These are phyloP conservation scores for Ursus arctos DNA, from an alignment of 2,113 vertebrate species.

Conservation along the genomic window DNA sequence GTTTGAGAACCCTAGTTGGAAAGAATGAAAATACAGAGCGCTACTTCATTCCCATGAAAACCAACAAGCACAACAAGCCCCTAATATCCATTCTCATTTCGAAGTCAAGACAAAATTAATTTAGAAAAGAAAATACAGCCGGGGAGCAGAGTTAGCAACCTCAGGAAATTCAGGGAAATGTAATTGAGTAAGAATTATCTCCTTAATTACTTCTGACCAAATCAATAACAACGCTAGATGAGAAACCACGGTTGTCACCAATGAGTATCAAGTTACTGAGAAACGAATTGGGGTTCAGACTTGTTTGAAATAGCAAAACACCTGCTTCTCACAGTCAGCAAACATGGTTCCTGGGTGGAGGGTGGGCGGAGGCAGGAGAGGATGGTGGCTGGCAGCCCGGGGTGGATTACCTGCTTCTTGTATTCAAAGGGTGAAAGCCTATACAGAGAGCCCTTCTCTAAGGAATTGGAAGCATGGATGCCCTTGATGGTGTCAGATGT, in stretches of 20 bases:
- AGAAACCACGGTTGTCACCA: conserved; percentile 77
- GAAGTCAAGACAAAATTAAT: conserved; percentile 86
- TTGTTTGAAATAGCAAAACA: conserved; percentile 53
- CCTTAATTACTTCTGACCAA: conserved; percentile 90
- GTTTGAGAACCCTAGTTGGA: background rate
- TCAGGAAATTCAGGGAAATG: conserved; percentile 87
- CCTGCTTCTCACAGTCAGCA: background rate
- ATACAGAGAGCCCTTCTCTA: background rate
- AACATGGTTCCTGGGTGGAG: background rate
- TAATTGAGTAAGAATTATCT: conserved; percentile 89
- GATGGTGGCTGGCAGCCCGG: background rate
- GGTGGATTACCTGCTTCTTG: background rate
- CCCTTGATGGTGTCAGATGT: background rate
- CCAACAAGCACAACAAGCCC: conserved; percentile 59
- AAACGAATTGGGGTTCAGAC: conserved; percentile 56
- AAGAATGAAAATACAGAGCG: conserved; percentile 55
- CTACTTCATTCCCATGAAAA: conserved; percentile 76
- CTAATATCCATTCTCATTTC: conserved; percentile 82
- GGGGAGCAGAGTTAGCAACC: conserved; percentile 83
- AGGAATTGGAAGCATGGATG: background rate
- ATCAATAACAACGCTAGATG: conserved; percentile 83
- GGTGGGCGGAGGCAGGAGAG: rapidly evolving
- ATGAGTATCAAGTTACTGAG: conserved; percentile 35
- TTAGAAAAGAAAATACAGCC: conserved; percentile 85
- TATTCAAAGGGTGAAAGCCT: background rate